These are phyloP conservation scores for Sycophila texana DNA, from an alignment of 2,888 invertebrate species.

Conservation along the genomic window DNA sequence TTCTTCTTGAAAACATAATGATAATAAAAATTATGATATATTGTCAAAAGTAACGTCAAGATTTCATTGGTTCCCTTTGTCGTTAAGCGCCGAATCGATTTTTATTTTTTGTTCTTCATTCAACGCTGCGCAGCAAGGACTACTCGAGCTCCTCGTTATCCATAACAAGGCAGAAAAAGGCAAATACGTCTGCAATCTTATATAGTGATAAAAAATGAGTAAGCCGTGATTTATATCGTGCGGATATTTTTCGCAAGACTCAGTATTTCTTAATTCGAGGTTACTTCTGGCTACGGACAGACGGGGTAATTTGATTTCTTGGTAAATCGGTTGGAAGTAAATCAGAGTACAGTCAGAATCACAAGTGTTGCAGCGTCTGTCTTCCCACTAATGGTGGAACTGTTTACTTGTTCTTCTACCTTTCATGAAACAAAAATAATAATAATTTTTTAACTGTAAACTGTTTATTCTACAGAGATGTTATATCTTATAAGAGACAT, in stretches of 20 bases:
- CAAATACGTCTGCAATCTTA: constrained; percentile 46
- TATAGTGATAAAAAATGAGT: constrained; percentile 57
- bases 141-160: constrained; percentile 45
- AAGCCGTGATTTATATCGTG: constrained; percentile 71
- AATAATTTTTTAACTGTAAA: too few species aligned
- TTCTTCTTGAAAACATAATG: too few species aligned
- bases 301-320: constrained; percentile 71
- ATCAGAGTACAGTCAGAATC: constrained; percentile 70
- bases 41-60: too few species aligned
- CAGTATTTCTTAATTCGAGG: constrained; percentile 75
- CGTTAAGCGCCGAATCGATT: too few species aligned
- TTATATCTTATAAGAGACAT: too few species aligned
- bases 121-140: constrained; percentile 17
- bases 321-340: constrained; percentile 72
- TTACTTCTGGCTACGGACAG: constrained; percentile 59
- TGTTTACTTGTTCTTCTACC: too few species aligned
- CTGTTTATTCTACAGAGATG: too few species aligned
- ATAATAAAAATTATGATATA: too few species aligned
- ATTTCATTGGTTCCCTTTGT: too few species aligned
- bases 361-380: constrained; percentile 61
- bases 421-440: too few species aligned
- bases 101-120: constrained; percentile 25
- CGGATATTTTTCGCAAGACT: constrained; percentile 73
- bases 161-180: constrained; percentile 55
- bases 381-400: constrained; percentile 13